phyloP scores from a whole-genome alignment of 2,888 invertebrate genomes.

The Serrognathus titanus region DNA sequence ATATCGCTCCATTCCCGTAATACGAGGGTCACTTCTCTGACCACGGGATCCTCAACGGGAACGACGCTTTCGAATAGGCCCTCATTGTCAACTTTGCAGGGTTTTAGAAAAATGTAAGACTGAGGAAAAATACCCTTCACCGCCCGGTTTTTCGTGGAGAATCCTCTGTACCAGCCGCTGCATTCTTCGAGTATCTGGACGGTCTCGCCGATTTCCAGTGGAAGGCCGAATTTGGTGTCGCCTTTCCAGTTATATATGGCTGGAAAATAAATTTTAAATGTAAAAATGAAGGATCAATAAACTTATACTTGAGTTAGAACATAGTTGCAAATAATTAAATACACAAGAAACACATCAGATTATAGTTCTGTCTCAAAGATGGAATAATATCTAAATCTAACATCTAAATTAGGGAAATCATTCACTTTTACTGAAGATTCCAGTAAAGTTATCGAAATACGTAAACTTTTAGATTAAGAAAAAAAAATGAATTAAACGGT shows the following conservation, averaged over 20 bases:
- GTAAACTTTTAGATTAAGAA: too few species aligned
- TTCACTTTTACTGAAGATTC: too few species aligned
- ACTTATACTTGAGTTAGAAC: too few species aligned
- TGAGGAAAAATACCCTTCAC: constrained; percentile 76
- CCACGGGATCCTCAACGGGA: constrained; percentile 84
- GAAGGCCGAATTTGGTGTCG: constrained; percentile 73
- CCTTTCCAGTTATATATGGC: constrained; percentile 90
- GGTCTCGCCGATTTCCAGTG: constrained; percentile 88
- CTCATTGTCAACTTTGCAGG: constrained; percentile 78
- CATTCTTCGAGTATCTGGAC: constrained; percentile 91
- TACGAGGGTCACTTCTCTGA: constrained; percentile 86
- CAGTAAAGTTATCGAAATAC: too few species aligned
- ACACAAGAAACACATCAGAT: too few species aligned
- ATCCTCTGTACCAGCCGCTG: constrained; percentile 86
- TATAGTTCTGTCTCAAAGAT: too few species aligned
- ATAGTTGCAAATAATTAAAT: too few species aligned
- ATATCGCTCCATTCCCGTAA: constrained; percentile 90
- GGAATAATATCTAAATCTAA: too few species aligned
- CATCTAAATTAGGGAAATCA: too few species aligned
- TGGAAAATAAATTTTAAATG: constrained; percentile 49
- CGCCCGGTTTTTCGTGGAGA: constrained; percentile 69
- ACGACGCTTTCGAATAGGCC: constrained; percentile 67
- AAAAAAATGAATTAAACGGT: too few species aligned
- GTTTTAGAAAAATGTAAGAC: constrained; percentile 73
- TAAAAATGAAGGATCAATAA: not conserved